Evolutionary conservation across 2,888 invertebrate genomes (phyloP), one percentile per base, ranked within the genome.

Genomic region (Meiosimyza decipiens): DNA sequence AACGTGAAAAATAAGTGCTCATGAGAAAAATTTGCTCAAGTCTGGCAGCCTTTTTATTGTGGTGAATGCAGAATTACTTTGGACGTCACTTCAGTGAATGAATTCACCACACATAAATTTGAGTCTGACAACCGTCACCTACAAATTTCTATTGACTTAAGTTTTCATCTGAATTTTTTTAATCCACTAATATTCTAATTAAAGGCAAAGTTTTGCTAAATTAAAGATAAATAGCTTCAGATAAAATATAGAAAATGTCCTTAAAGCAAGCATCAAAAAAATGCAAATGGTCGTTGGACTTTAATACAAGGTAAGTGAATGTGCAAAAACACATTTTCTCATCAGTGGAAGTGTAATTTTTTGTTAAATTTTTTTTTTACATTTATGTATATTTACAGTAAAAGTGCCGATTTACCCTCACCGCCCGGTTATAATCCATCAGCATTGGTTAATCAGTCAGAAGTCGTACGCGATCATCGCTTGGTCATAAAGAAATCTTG

Each of bases 401-500:
- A 86, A 83, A 87, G 84, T 70, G 77, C 80, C 60, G 93, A 93
- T 73, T 85, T 94, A 75, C 90, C 94, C 1, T 91, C 93, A 50
- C 97, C 97, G 28, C 96, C 96, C 50, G 96, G 96, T 0, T 97
- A 93, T 82, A 94, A 92, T 85, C 91, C 92, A 68, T 91, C 92
- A 2, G 90, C 91, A 3, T 91, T 91, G 73, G 90, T 93, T 62
- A 92, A 90, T 80, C 93, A 93, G 79, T 91, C 90, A 3, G 96
- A 96, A 88, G 91, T 92, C 6, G 92, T 93, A 0, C 92, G 92
- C 84, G 96, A 97, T 82, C 94, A 93, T 86, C 92, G 94, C 81
- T 89, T 97, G 70, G 92, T 97, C 77, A 95, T 95, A 11, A 98
- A 97, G 85, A 96, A 97, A 85, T 94, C 98, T 67, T 99, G 98